Percentiles rank a stretch among this genome's conserved stretches.
Evolutionary conservation across 2,113 vertebrate species (phyloP).

Genomic region (Colossoma macropomum): DNA sequence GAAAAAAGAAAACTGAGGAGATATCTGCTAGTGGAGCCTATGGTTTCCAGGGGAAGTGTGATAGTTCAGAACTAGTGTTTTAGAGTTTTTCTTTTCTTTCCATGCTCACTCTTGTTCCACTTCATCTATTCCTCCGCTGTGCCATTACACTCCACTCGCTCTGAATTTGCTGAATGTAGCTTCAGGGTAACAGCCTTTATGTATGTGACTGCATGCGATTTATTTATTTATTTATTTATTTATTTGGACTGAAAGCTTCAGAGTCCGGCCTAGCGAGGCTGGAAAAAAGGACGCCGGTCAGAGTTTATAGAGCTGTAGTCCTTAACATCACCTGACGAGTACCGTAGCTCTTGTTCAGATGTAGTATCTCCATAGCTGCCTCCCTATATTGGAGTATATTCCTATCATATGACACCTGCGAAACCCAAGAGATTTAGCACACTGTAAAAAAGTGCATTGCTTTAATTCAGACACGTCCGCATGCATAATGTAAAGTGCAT

Average conservation of each 20-base stretch:
- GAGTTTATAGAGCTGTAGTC: not conserved
- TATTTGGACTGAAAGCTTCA: not conserved
- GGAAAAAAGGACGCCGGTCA: not conserved
- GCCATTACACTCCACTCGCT: constrained; percentile 6
- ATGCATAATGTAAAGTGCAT: not conserved
- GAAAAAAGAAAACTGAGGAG: not conserved
- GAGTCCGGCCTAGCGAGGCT: not conserved
- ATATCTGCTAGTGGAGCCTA: not conserved
- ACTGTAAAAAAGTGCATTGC: too few species aligned
- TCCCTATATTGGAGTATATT: constrained; percentile 21
- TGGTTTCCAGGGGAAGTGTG: not conserved
- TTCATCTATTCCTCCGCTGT: not conserved
- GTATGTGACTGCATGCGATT: constrained; percentile 13
- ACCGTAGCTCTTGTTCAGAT: constrained; percentile 7
- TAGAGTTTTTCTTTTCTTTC: not conserved
- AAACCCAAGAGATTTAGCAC: too few species aligned
- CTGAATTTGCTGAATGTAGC: constrained; percentile 14
- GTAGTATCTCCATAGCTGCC: constrained; percentile 28
- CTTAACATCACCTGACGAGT: not conserved
- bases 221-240: not conserved
- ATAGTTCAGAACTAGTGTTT: not conserved
- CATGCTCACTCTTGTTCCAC: not conserved
- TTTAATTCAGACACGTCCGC: not conserved
- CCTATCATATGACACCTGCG: not conserved
- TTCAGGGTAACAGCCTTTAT: constrained; percentile 10